Evolutionary conservation across 2,113 vertebrate genomes (phyloP), one percentile per base, ranked within the genome.

Genomic region (Sarotherodon lohbergeri): DNA sequence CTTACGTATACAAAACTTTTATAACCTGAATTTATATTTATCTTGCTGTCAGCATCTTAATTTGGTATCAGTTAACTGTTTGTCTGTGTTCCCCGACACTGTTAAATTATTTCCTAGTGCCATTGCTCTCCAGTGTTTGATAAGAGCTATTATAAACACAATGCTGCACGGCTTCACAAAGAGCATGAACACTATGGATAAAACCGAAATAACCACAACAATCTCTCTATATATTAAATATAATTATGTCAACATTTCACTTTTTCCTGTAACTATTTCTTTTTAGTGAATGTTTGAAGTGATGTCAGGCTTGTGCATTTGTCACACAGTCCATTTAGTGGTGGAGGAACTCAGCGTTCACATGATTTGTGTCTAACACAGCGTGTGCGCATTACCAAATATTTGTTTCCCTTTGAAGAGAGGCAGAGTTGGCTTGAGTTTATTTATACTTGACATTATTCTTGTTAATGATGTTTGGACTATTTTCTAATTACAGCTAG

Each of bases 181-280:
- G 34, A 41, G 19, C 11, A 13, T 68, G 4, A 68, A 41, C 63
- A 68, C 19, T 13, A n/a, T 13, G 34, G 32, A 22, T 41, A n/a
- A 66, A 66, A 36, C 32, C 32, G n/a, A 66, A 66, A 66, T 66
- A 36, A 19, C 10, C 61, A n/a, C 32, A 36, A 59, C 24, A 14
- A 9, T 8, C 4, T 3, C 0, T 48, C 1, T 19, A 2, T 52
- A 1, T 48, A 2, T 48, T 16, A 48, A 3, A 16, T 52, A 8
- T 54, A 22, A 54, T 54, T 11, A 55, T n/a, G 52, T n/a, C 29
- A 17, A 29, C 5, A 2, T 63, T 34, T 32, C 57, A 19, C 1
- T 63, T 63, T 63, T 63, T 36, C 32, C 9, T 63, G 9, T 36
- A 36, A 63, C 5, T 36, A 36, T 63, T 63, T 63, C 9, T 7